Percentiles rank a stretch among this genome's conserved stretches.
Conservation (phyloP, 2,113 vertebrate species). For the Rhodinocichla rosea region DNA sequence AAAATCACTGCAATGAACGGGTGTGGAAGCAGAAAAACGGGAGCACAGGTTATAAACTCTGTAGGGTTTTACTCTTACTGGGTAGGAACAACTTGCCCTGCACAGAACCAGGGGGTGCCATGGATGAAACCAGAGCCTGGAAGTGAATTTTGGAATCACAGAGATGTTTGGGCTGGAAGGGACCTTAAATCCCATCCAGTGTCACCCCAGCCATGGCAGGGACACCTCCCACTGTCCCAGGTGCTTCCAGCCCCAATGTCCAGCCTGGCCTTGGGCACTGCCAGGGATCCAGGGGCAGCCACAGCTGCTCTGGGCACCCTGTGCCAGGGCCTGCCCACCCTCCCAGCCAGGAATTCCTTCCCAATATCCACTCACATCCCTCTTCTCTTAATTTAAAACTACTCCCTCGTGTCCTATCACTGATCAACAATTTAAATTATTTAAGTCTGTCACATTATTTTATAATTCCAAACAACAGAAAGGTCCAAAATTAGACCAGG, state of each 20-base stretch:
- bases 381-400: neutral
- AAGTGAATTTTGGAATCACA: neutral
- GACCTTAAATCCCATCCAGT: accelerated
- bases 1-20: neutral
- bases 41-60: neutral
- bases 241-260: neutral
- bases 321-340: neutral
- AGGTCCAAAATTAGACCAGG: neutral
- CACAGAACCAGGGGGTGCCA: neutral
- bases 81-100: neutral
- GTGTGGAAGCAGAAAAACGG: neutral
- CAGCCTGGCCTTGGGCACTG: neutral
- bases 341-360: neutral
- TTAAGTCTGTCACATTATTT: neutral
- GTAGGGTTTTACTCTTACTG: accelerated
- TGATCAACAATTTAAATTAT: neutral
- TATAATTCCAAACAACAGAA: neutral
- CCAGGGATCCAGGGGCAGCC: neutral
- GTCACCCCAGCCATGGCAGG: neutral
- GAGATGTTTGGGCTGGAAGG: neutral
- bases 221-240: neutral
- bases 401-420: neutral
- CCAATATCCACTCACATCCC: neutral
- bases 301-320: neutral
- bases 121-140: neutral